Evolutionary conservation across 2,797 vertebrate species (phyloP), one percentile per base, ranked within the genome.

Genomic region (Heterohyrax brucei): DNA sequence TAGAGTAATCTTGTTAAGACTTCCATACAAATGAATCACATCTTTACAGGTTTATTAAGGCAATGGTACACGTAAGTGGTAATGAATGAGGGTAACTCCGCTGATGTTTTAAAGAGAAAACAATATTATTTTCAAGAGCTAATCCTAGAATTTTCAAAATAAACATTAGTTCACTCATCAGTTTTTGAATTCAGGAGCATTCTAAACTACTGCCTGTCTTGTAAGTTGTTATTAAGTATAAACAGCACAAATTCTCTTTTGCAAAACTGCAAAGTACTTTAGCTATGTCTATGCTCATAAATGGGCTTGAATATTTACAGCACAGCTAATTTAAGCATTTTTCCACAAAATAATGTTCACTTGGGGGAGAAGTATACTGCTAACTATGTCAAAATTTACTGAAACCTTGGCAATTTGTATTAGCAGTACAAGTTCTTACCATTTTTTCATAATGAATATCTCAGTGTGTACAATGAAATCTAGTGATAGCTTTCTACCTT

Each of bases 61-160:
- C 28, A 64, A 75, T 88, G 14, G 30, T 91, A n/a, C 7, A 68
- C 18, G 68, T 28, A 73, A 90, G 28, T 61, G 28, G 2, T 5
- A 5, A 73, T 66, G 9, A 14, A 46, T 83, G 50, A 62, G 75
- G 44, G 39, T 1, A 68, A 84, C 13, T 66, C n/a, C 66, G 44
- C 33, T 48, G 13, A 56, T 56, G 66, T 53, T 84, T 92, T 77
- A 68, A 84, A 26, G 77, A 12, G 61, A 56, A 77, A 76, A 39
- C n/a, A 39, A 53, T 44, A 83, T 91, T n/a, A 19, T 66, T 83
- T 91, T 75, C n/a, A 76, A 84, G 46, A 76, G 30, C 18, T 76
- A 4, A n/a, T 73, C 50, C 46, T 53, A 61, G 75, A 50, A 30
- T 80, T 50, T 64, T 84, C 46, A 66, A 79, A 84, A 44, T 30